These are phyloP conservation scores for Lophius piscatorius DNA, from an alignment of 2,113 vertebrate species.

Conservation along the genomic window DNA sequence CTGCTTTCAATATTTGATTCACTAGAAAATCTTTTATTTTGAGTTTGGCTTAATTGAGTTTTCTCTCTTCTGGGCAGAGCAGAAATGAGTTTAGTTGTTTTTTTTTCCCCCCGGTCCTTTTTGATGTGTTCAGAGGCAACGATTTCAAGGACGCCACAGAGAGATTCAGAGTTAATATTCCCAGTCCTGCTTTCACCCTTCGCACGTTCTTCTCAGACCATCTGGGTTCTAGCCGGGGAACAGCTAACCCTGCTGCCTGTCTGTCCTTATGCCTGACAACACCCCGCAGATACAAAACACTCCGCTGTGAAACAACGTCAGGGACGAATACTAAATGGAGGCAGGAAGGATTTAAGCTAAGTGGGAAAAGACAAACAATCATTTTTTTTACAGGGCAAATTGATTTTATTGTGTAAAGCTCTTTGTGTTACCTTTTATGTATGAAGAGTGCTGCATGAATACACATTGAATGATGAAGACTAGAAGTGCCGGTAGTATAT, in stretches of 20 bases:
- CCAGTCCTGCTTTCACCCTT: constrained; percentile 22
- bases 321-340: neutral
- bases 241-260: constrained; percentile 39
- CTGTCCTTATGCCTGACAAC: constrained; percentile 35
- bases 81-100: neutral
- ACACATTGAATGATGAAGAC: too few species aligned
- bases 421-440: too few species aligned
- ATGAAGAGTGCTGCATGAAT: too few species aligned
- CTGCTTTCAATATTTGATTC: too few species aligned
- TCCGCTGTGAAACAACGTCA: neutral
- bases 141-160: neutral
- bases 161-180: neutral
- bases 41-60: constrained; percentile 7
- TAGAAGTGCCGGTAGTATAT: too few species aligned
- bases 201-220: constrained; percentile 57
- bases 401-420: too few species aligned
- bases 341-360: constrained; percentile 6
- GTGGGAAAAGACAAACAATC: too few species aligned
- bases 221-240: constrained; percentile 45
- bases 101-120: too few species aligned
- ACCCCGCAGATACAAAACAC: constrained; percentile 12
- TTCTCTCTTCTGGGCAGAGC: neutral
- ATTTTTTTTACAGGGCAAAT: too few species aligned
- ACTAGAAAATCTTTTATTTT: too few species aligned
- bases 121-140: neutral